Evolutionary conservation across 1,140 invertebrate genomes (phyloP), one percentile per base, ranked within the genome.

Genomic region (Cydia strobilella): DNA sequence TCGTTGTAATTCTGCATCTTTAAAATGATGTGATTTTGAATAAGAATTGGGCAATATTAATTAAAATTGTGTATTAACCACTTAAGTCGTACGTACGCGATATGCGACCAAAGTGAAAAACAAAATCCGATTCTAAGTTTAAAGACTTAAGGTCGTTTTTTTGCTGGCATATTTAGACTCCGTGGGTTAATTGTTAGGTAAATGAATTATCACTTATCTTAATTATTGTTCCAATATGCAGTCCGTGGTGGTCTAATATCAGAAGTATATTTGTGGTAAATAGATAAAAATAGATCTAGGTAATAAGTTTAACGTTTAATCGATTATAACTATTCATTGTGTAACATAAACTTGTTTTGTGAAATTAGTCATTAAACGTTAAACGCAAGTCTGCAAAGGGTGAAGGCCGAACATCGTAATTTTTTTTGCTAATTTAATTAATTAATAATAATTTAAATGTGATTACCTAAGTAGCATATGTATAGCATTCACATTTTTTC

Each of bases 41-140:
- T 65, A 42, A 54, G 20, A 59, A 59, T 59, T 59, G 54, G 20
- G 54, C 54, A 59, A 59, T 59, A 59, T 59, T 59, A 23, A 23
- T 12, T 10, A 59, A 59, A 18, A 59, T 59, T 59, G 54, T 59
- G 54, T 23, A 59, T n/a, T 18, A 23, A 23, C 18, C 42, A 45
- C 2, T 45, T 4, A 42, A 42, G 42, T 42, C 42, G 1, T 12
- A 7, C 42, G 3, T 12, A 45, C 2, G 13, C 12, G 13, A 45
- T 15, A 13, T 45, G 42, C 7, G 12, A 15, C 42, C 13, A 1
- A 45, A 15, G 3, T 15, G 12, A 13, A 1, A 45, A 12, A 2
- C 12, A 45, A 45, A 45, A 13, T 13, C 1, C 1, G 15, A 39
- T 39, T 15, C 12, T 13, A 15, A 45, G 12, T 15, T 45, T 45